Conservation (phyloP, 2,113 vertebrate genomes). For the Hemibagrus wyckioides region DNA sequence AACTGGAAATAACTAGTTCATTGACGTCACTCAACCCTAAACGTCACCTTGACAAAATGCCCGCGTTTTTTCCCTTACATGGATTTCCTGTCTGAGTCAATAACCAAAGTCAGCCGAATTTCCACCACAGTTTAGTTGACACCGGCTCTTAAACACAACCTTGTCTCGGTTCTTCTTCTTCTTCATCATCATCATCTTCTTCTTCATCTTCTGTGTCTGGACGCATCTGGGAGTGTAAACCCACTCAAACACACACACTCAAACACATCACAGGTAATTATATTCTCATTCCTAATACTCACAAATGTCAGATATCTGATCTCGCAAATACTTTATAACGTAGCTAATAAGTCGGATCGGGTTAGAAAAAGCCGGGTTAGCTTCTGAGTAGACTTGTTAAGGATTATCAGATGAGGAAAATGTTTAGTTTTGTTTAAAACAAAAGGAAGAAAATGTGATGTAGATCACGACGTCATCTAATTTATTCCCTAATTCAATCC, state of each 20-base stretch:
- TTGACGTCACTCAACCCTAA: background rate
- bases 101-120: too few species aligned
- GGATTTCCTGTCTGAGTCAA: background rate
- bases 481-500: too few species aligned
- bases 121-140: too few species aligned
- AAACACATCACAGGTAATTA: background rate
- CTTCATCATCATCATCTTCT: too few species aligned
- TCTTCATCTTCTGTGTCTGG: too few species aligned
- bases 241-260: background rate
- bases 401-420: background rate
- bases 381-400: background rate
- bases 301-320: background rate
- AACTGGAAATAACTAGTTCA: background rate
- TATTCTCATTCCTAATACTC: background rate
- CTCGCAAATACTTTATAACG: background rate
- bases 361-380: background rate
- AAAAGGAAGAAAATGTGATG: background rate
- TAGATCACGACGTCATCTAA: background rate
- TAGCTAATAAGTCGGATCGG: background rate
- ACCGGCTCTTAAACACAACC: background rate
- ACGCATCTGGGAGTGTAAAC: background rate
- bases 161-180: background rate
- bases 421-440: background rate
- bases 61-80: slow-evolving; percentile 1
- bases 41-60: background rate